Evolutionary conservation across 2,113 vertebrate genomes (phyloP).

Genomic region (Grammomys surdaster): DNA sequence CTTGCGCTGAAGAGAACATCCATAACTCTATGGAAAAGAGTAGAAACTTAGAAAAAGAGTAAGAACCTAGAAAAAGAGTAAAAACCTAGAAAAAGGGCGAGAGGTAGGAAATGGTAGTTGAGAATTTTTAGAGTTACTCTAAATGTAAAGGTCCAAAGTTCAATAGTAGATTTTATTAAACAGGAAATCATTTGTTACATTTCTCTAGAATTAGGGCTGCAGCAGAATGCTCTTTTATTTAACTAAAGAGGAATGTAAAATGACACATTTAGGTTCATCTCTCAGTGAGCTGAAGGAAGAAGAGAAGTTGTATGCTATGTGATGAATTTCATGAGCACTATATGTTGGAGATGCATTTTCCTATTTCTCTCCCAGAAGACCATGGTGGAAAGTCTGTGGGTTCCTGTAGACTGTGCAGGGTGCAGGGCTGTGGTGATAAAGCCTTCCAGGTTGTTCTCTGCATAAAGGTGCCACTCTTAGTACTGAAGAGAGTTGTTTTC

Average conservation of each 20-base stretch:
- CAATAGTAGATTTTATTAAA: neutral
- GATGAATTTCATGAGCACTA: neutral
- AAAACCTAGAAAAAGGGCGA: neutral
- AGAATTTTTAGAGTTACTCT: neutral
- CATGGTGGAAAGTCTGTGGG: neutral
- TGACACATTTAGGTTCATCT: neutral
- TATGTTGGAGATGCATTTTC: neutral
- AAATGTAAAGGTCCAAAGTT: neutral
- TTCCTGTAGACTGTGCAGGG: neutral
- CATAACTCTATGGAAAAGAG: neutral
- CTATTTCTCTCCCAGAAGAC: neutral
- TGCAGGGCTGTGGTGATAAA: neutral
- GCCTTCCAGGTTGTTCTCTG: neutral
- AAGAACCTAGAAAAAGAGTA: neutral
- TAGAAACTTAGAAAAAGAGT: too few species aligned
- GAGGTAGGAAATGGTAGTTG: neutral
- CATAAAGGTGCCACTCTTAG: neutral
- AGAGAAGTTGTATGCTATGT: neutral
- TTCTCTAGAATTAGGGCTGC: neutral
- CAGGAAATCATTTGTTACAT: neutral
- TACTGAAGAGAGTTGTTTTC: neutral
- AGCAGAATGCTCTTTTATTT: conserved; percentile 22
- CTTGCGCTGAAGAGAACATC: neutral
- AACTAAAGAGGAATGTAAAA: conserved; percentile 14
- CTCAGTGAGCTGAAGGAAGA: neutral